phyloP scores from a whole-genome alignment of 2,888 invertebrate species.

The Anoplius nigerrimus region DNA sequence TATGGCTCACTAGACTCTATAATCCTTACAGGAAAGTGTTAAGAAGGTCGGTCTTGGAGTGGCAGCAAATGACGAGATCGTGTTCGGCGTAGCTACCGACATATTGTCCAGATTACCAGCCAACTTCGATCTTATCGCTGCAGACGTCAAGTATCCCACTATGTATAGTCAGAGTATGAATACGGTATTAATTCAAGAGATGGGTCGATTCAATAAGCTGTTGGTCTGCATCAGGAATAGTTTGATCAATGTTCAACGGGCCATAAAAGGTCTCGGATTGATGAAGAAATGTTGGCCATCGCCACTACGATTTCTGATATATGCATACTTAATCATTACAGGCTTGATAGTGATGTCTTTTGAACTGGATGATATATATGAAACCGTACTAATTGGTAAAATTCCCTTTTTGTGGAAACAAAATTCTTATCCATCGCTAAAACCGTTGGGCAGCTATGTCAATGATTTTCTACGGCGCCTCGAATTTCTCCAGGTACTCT shows the following conservation, averaged over 20 bases:
- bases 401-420: conserved; percentile 90
- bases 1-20: neutral
- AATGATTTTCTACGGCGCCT: conserved; percentile 89
- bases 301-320: no score
- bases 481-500: conserved; percentile 86
- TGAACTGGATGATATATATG: conserved; percentile 89
- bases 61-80: conserved; percentile 86
- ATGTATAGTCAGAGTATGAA: conserved; percentile 93
- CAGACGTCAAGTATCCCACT: conserved; percentile 85
- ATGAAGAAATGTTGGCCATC: neutral
- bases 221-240: conserved; percentile 85
- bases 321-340: conserved; percentile 63
- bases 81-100: conserved; percentile 87
- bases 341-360: conserved; percentile 92
- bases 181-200: conserved; percentile 92
- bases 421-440: conserved; percentile 93
- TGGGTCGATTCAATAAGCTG: conserved; percentile 86
- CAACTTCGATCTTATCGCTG: conserved; percentile 81
- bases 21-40: conserved; percentile 79
- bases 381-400: conserved; percentile 88
- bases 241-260: conserved; percentile 87
- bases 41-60: conserved; percentile 78
- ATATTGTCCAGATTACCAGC: conserved; percentile 86
- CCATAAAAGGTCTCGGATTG: conserved; percentile 84
- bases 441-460: conserved; percentile 91